Evolutionary conservation across 2,113 vertebrate genomes (phyloP), one percentile per base, ranked within the genome.

Genomic region (Oreocharis arfaki): DNA sequence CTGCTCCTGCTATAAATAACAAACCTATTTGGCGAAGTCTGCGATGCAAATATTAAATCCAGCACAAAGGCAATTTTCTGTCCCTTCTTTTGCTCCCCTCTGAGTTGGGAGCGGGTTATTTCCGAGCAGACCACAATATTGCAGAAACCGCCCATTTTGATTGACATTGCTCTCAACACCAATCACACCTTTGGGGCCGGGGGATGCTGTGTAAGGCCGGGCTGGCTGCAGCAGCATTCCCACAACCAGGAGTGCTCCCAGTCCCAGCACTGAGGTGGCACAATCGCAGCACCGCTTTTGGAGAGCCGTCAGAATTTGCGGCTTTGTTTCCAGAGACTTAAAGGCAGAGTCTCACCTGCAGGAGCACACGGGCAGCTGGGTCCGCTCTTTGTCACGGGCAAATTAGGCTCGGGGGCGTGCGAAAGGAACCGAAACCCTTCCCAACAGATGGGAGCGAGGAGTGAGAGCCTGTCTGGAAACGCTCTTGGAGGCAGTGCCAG

Each of bases 1-100:
- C 91, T 89, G 93, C 86, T 93, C 42, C 56, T 71, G 86, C 92
- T 92, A 94, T 93, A 97, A 96, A 97, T 96, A 96, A 95, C 88
- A 94, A 94, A 84, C 95, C 88, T 90, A 69, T 90, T 92, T 93
- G 92, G 92, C 90, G 81, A 92, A 90, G 76, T 13, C 60, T 9
- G 88, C 61, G 90, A 90, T 78, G 83, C 68, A 93, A 86, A 97
- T 78, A 96, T 89, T 92, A 94, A 94, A 92, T 68, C 83, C 76
- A 30, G 49, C 76, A 93, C 93, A 95, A 93, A 91, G 87, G 75
- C 47, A 95, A 92, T 93, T 92, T 96, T 55, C 47, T 75, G 41
- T 35, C 71, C 88, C 56, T 84, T 63, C 82, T 74, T 88, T 53
- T 46, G 22, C 85, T 92, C 68, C 71, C 52, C 61, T 77, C 56